Conservation (phyloP, 2,888 invertebrate species). For the Napeogenes inachia region DNA sequence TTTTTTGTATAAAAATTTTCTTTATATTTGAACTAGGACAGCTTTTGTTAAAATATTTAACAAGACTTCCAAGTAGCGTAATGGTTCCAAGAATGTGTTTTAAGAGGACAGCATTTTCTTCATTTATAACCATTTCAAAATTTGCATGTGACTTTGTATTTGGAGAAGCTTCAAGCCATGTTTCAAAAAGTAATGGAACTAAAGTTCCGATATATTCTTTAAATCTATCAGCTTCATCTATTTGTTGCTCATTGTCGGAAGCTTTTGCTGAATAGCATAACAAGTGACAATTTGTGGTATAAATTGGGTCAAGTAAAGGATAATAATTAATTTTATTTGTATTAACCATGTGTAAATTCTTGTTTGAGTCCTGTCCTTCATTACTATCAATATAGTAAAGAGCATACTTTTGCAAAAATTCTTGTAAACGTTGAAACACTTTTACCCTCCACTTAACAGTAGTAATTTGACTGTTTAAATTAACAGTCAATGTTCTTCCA, state of each 20-base stretch:
- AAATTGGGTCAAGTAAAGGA: constrained; percentile 53
- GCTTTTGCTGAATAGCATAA: constrained; percentile 65
- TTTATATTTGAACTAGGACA: constrained; percentile 61
- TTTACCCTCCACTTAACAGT: constrained; percentile 88
- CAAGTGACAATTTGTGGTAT: constrained; percentile 55
- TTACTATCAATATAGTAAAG: constrained; percentile 42
- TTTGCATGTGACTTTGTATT: constrained; percentile 53
- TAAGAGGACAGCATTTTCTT: constrained; percentile 81
- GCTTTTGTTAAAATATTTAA: constrained; percentile 51
- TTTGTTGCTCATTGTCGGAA: constrained; percentile 43
- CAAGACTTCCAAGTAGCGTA: constrained; percentile 74
- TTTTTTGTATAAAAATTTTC: constrained; percentile 72
- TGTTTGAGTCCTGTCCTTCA: constrained; percentile 33
- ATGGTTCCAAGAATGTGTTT: constrained; percentile 81
- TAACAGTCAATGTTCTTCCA: constrained; percentile 82
- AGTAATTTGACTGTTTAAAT: constrained; percentile 84
- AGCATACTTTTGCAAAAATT: constrained; percentile 59
- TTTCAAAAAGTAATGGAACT: constrained; percentile 87
- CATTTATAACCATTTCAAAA: constrained; percentile 72
- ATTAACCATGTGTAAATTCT: constrained; percentile 44
- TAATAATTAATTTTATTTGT: constrained; percentile 46
- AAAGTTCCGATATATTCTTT: constrained; percentile 81
- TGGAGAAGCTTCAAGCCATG: constrained; percentile 89
- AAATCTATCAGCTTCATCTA: constrained; percentile 72
- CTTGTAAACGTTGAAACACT: constrained; percentile 83